A percentile compares a stretch with the other conserved stretches of the same genome.
Conservation (phyloP, 2,888 invertebrate genomes). For the Rotaria socialis region DNA sequence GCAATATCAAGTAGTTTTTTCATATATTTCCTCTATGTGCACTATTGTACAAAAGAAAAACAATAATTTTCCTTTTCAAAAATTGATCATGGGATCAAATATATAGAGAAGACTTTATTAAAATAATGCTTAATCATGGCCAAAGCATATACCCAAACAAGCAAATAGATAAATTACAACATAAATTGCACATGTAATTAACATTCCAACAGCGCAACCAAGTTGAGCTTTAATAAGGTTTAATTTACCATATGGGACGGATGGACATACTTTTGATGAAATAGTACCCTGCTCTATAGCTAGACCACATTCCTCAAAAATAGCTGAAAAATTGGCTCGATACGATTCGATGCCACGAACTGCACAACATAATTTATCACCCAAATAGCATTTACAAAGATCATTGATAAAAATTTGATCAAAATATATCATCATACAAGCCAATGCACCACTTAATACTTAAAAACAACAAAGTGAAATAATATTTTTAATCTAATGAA, state of each 20-base stretch:
- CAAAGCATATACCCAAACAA: background rate
- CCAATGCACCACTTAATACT: background rate
- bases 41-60: too few species aligned
- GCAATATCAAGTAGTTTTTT: too few species aligned
- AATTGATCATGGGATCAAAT: background rate
- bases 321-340: background rate
- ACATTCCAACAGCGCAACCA: slow-evolving; percentile 15
- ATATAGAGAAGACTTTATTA: background rate
- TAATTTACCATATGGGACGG: background rate
- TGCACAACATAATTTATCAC: slow-evolving; percentile 17
- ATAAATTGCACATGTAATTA: background rate
- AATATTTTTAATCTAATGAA: background rate
- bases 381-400: slow-evolving; percentile 35
- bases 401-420: slow-evolving; percentile 1
- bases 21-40: too few species aligned
- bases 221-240: background rate
- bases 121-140: background rate
- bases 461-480: too few species aligned
- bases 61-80: too few species aligned
- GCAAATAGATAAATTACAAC: background rate
- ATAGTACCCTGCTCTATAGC: background rate
- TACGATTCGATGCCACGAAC: background rate
- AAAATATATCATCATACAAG: slow-evolving; percentile 4
- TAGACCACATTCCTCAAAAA: background rate
- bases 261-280: background rate